phyloP scores from a whole-genome alignment of 2,888 invertebrate genomes.

The Achlya flavicornis region DNA sequence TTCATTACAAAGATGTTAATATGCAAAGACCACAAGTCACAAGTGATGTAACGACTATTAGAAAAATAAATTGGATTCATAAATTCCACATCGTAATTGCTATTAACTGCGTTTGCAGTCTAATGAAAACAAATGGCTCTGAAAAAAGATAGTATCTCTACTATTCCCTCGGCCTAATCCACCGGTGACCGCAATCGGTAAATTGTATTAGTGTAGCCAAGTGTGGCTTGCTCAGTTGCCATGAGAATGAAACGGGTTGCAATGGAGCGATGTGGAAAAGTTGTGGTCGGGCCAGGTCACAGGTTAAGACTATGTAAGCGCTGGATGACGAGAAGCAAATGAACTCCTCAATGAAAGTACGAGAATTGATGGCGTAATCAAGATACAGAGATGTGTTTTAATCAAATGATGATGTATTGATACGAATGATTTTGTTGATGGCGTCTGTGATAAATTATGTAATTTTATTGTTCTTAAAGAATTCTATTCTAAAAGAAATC shows the following conservation, averaged over 20 bases:
- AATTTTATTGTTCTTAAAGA: too few relatives aligned
- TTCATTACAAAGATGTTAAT: neutral
- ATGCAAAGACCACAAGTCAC: neutral
- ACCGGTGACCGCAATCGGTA: constrained; percentile 59
- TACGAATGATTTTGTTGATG: neutral
- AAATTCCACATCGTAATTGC: neutral
- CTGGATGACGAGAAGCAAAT: neutral
- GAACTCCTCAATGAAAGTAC: constrained; percentile 9
- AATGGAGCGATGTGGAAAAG: constrained; percentile 6
- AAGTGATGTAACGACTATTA: neutral
- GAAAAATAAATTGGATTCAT: neutral
- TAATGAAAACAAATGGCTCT: constrained; percentile 3
- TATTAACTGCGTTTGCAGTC: constrained; percentile 4
- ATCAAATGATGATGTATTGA: neutral
- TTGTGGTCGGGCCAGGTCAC: constrained; percentile 5
- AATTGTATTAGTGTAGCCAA: constrained; percentile 55
- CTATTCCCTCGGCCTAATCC: constrained; percentile 38
- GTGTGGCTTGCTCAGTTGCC: constrained; percentile 16
- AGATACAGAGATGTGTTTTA: neutral
- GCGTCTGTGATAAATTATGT: neutral
- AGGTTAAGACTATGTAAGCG: constrained; percentile 11
- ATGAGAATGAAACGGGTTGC: constrained; percentile 7
- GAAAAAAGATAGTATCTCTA: neutral
- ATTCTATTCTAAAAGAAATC: too few relatives aligned
- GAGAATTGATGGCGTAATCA: constrained; percentile 5